Percentiles rank a stretch among this genome's conserved stretches.
These are phyloP conservation scores for Plutella xylostella DNA, from an alignment of 2,888 invertebrate genomes.

Conservation along the genomic window DNA sequence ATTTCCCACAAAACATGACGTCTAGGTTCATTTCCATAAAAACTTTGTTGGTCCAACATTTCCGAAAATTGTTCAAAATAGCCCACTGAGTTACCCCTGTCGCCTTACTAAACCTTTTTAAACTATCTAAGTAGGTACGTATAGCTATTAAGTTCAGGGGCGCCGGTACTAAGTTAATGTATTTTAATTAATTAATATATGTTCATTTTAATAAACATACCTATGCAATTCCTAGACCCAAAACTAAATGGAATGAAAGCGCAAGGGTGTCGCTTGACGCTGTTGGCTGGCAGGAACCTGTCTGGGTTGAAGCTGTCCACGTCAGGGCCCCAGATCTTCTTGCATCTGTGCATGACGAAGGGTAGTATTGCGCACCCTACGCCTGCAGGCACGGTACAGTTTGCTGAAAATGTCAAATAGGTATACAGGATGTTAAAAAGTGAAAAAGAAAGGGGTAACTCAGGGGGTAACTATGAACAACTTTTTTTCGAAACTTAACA, in stretches of 20 bases:
- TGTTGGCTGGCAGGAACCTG: slow-evolving; percentile 66
- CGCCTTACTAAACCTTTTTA: background rate
- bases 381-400: slow-evolving; percentile 55
- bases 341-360: slow-evolving; percentile 59
- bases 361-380: slow-evolving; percentile 50
- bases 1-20: background rate
- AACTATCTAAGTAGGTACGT: background rate
- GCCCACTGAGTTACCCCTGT: background rate
- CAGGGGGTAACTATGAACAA: too few relatives aligned
- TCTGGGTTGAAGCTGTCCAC: slow-evolving; percentile 72
- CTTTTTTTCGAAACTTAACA: too few relatives aligned
- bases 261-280: slow-evolving; percentile 47
- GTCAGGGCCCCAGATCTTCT: slow-evolving; percentile 63
- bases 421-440: too few relatives aligned
- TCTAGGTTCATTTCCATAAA: background rate
- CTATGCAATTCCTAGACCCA: slow-evolving; percentile 60
- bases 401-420: too few relatives aligned
- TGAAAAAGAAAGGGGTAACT: too few relatives aligned
- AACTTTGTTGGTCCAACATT: background rate
- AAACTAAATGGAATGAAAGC: slow-evolving; percentile 60
- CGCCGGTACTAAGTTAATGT: too few relatives aligned
- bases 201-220: too few relatives aligned
- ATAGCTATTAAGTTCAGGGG: background rate
- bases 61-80: too few relatives aligned
- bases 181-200: too few relatives aligned